Evolutionary conservation across 2,888 invertebrate species (phyloP).

Genomic region (Thalpophila matura): DNA sequence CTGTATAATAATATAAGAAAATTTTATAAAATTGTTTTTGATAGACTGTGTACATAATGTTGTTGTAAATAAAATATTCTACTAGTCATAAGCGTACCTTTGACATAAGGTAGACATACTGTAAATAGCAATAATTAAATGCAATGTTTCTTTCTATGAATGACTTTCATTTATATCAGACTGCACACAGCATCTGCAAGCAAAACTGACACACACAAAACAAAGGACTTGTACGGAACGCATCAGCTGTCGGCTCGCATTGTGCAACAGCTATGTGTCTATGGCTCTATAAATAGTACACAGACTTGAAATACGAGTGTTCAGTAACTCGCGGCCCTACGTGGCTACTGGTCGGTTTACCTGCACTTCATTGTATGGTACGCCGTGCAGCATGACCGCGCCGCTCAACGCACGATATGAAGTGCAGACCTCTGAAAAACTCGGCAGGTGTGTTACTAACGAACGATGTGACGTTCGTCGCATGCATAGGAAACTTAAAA

Average conservation of each 20-base stretch:
- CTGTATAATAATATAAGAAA: slow-evolving; percentile 53
- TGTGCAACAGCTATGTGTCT: slow-evolving; percentile 18
- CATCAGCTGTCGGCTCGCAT: slow-evolving; percentile 33
- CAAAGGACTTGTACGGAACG: slow-evolving; percentile 27
- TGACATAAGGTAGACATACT: slow-evolving; percentile 72
- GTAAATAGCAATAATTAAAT: slow-evolving; percentile 78
- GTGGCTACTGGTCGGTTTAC: slow-evolving; percentile 34
- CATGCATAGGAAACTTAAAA: slow-evolving; percentile 17
- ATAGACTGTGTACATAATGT: slow-evolving; percentile 70
- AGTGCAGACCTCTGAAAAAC: slow-evolving; percentile 74
- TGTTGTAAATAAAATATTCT: slow-evolving; percentile 76
- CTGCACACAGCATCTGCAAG: background rate
- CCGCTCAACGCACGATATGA: slow-evolving; percentile 77
- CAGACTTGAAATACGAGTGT: slow-evolving; percentile 66
- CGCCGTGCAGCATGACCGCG: slow-evolving; percentile 65
- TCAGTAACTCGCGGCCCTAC: slow-evolving; percentile 62
- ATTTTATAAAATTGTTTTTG: slow-evolving; percentile 65
- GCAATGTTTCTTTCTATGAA: slow-evolving; percentile 60
- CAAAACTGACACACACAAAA: slow-evolving; percentile 1
- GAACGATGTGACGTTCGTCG: background rate
- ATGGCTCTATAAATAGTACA: slow-evolving; percentile 53
- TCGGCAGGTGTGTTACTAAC: slow-evolving; percentile 79
- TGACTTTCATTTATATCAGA: slow-evolving; percentile 45
- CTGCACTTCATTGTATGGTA: slow-evolving; percentile 16
- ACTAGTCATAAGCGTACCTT: slow-evolving; percentile 81